These are phyloP conservation scores for Todus mexicanus DNA, from an alignment of 2,797 vertebrate genomes.

Conservation along the genomic window DNA sequence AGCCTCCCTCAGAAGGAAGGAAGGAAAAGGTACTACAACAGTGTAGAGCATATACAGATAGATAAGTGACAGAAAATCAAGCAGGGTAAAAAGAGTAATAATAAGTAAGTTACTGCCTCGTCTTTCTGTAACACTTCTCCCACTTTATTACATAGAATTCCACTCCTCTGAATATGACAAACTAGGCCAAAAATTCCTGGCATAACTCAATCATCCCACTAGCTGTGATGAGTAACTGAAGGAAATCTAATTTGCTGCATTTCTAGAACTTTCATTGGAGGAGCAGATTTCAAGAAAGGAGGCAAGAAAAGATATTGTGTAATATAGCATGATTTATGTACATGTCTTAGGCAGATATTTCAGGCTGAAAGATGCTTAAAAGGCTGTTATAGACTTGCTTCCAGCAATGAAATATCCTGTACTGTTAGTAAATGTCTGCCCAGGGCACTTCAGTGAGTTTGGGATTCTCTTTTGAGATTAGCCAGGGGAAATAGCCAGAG, in stretches of 20 bases:
- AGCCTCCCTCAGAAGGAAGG: not conserved
- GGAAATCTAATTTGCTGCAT: slow-evolving; percentile 6
- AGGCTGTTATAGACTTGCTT: slow-evolving; percentile 59
- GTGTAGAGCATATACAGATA: not conserved
- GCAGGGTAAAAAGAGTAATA: not conserved
- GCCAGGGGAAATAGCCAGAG: slow-evolving; percentile 46
- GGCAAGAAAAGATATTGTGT: slow-evolving; percentile 6
- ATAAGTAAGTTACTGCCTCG: slow-evolving; percentile 16
- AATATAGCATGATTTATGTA: slow-evolving; percentile 56
- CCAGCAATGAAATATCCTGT: slow-evolving; percentile 47
- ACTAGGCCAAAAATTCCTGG: slow-evolving; percentile 28
- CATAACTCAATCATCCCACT: slow-evolving; percentile 12
- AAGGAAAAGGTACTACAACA: not conserved
- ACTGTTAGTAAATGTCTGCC: slow-evolving; percentile 54
- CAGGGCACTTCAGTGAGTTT: slow-evolving; percentile 64
- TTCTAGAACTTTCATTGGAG: slow-evolving; percentile 6
- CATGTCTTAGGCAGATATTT: slow-evolving; percentile 49
- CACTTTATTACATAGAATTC: slow-evolving; percentile 24
- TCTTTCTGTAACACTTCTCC: slow-evolving; percentile 29
- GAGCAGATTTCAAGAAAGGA: slow-evolving; percentile 18
- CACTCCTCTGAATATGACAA: slow-evolving; percentile 11
- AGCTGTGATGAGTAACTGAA: slow-evolving; percentile 13
- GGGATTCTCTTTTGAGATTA: slow-evolving; percentile 63
- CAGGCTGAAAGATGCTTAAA: slow-evolving; percentile 60
- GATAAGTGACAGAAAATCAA: not conserved